Evolutionary conservation across 2,888 invertebrate species (phyloP).

Genomic region (Stenurella melanura): DNA sequence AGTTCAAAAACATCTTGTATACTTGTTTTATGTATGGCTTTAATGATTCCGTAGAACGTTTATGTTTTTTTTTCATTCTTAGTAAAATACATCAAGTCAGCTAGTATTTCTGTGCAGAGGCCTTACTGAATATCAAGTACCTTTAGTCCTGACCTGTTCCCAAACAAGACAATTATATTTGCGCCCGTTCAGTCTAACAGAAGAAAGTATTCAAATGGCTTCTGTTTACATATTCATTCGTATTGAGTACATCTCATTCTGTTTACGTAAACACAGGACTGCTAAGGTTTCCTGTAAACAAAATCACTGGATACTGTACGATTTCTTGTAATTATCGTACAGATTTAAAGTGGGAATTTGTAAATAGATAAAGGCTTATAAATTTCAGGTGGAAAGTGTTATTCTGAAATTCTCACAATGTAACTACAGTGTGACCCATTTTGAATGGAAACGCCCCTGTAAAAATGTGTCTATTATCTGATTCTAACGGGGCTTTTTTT

Average conservation of each 20-base stretch:
- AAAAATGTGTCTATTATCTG: too few relatives aligned
- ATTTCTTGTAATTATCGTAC: neutral
- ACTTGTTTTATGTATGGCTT: too few relatives aligned
- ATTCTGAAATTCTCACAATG: neutral
- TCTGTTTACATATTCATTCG: conserved; percentile 7
- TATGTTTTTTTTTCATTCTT: too few relatives aligned
- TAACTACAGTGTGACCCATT: too few relatives aligned
- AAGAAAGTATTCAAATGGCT: conserved; percentile 1
- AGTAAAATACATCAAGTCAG: too few relatives aligned
- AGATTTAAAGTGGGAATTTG: neutral
- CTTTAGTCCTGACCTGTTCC: neutral
- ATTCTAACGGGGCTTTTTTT: too few relatives aligned
- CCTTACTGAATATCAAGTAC: neutral
- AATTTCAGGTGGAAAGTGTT: neutral
- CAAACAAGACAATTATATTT: conserved; percentile 7
- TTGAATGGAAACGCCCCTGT: too few relatives aligned
- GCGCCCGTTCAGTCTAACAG: neutral
- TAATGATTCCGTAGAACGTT: too few relatives aligned
- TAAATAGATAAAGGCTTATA: neutral
- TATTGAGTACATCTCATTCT: neutral
- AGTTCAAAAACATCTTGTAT: too few relatives aligned
- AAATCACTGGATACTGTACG: neutral
- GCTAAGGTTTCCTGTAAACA: conserved; percentile 1
- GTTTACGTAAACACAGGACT: neutral
- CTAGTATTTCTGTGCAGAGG: too few relatives aligned